These are phyloP conservation scores for Bombus soroeensis DNA, from an alignment of 1,140 invertebrate species.

Conservation along the genomic window DNA sequence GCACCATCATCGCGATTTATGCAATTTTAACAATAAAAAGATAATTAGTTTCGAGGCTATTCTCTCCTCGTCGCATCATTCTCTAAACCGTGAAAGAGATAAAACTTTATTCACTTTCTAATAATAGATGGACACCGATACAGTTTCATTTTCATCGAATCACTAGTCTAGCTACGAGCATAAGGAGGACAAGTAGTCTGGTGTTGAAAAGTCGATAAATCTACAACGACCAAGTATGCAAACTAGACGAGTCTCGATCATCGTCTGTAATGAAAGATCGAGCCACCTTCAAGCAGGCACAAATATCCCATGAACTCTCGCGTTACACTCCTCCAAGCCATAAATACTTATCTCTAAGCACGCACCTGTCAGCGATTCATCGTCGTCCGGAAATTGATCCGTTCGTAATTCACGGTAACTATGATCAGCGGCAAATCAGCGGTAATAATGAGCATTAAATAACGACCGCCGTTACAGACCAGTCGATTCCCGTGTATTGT, in stretches of 20 bases:
- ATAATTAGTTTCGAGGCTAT: not conserved
- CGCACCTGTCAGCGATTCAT: conserved; percentile 57
- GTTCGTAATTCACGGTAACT: conserved; percentile 48
- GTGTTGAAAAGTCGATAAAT: conserved; percentile 9
- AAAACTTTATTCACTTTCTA: not conserved
- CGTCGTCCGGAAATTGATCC: conserved; percentile 60
- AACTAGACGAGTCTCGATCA: conserved; percentile 19
- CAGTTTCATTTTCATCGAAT: conserved; percentile 12
- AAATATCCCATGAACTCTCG: conserved; percentile 57
- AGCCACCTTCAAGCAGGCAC: conserved; percentile 30
- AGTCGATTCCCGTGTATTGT: conserved; percentile 31
- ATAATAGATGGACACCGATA: conserved; percentile 4
- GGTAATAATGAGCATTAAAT: conserved; percentile 61
- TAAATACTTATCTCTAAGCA: conserved; percentile 46
- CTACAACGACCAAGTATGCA: conserved; percentile 13
- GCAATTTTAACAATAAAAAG: not conserved
- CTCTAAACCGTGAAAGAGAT: not conserved
- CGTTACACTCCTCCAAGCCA: conserved; percentile 19
- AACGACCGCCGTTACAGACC: conserved; percentile 47
- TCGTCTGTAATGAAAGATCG: conserved; percentile 32
- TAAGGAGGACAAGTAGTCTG: not conserved
- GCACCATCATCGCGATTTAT: not conserved
- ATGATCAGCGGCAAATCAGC: conserved; percentile 54
- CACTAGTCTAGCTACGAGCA: not conserved
- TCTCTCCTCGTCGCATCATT: not conserved